These are phyloP conservation scores for Hypothenemus hampei DNA, from an alignment of 1,140 invertebrate genomes.

Conservation along the genomic window DNA sequence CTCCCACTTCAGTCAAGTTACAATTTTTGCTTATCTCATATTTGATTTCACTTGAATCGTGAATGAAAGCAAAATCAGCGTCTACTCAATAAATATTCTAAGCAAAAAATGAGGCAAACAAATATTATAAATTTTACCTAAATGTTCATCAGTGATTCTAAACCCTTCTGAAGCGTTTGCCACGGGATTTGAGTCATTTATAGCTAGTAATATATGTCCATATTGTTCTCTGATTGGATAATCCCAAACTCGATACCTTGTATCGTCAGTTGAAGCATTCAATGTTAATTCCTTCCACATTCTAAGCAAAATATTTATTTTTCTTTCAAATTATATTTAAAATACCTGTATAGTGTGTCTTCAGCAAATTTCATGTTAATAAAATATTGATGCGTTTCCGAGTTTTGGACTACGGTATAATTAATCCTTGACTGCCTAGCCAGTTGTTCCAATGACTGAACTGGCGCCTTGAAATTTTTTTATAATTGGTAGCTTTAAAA, in stretches of 20 bases:
- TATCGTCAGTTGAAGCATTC: constrained; percentile 69
- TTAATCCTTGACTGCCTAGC: constrained; percentile 83
- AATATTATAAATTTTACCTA: too few relatives aligned
- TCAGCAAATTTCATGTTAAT: constrained; percentile 88
- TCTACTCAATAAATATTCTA: constrained; percentile 46
- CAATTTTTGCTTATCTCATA: constrained; percentile 80
- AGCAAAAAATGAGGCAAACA: too few relatives aligned
- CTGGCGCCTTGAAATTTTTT: constrained; percentile 60
- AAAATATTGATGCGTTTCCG: constrained; percentile 79
- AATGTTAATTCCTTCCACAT: constrained; percentile 87
- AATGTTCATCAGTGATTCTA: constrained; percentile 63
- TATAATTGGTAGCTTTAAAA: background rate
- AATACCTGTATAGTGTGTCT: constrained; percentile 76
- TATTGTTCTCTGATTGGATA: constrained; percentile 90
- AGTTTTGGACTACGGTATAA: constrained; percentile 82
- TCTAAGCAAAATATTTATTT: constrained; percentile 50
- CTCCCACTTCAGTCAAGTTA: constrained; percentile 80
- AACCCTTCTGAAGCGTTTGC: constrained; percentile 66
- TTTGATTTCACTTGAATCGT: constrained; percentile 79
- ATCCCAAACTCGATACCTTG: constrained; percentile 83
- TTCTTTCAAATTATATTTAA: background rate
- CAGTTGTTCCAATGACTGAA: constrained; percentile 82
- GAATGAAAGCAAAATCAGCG: constrained; percentile 84
- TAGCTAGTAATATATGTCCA: constrained; percentile 78
- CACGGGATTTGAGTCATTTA: constrained; percentile 71